Evolutionary conservation across 2,797 vertebrate genomes (phyloP).

Genomic region (Microhierax caerulescens): DNA sequence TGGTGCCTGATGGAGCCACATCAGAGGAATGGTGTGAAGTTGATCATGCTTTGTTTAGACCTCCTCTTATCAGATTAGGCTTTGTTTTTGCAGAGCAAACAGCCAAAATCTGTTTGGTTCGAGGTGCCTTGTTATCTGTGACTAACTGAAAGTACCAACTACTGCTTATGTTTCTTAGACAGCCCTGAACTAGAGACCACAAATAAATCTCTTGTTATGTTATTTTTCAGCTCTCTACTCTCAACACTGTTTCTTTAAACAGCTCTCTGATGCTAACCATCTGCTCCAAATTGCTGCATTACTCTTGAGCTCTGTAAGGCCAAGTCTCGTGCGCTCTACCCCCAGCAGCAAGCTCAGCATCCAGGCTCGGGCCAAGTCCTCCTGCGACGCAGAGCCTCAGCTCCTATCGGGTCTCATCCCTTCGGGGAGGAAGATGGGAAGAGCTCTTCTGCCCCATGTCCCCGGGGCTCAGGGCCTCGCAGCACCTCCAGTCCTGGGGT

Average conservation of each 20-base stretch:
- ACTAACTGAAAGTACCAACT: not conserved
- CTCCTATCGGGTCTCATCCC: accelerated
- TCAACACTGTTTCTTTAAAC: constrained; percentile 32
- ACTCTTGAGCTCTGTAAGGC: not conserved
- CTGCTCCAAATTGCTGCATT: constrained; percentile 33
- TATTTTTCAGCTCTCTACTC: constrained; percentile 44
- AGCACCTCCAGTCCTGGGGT: not conserved
- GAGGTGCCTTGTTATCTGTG: not conserved
- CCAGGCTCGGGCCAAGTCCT: not conserved
- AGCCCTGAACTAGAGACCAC: constrained; percentile 36
- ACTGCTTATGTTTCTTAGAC: constrained; percentile 36
- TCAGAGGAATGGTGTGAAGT: not conserved
- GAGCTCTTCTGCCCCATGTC: not conserved
- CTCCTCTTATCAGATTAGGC: not conserved
- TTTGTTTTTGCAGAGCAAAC: not conserved
- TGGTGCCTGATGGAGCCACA: not conserved
- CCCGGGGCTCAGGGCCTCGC: not conserved
- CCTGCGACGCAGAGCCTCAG: not conserved
- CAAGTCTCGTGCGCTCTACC: not conserved
- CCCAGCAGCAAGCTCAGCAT: not conserved
- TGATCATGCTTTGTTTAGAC: not conserved
- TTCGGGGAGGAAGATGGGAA: accelerated
- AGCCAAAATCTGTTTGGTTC: not conserved
- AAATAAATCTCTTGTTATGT: constrained; percentile 33
- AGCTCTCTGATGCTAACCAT: constrained; percentile 47